A percentile compares a stretch with the other conserved stretches of the same genome.
Conservation (phyloP, 2,888 invertebrate genomes). For the Onthophagus sagittarius region DNA sequence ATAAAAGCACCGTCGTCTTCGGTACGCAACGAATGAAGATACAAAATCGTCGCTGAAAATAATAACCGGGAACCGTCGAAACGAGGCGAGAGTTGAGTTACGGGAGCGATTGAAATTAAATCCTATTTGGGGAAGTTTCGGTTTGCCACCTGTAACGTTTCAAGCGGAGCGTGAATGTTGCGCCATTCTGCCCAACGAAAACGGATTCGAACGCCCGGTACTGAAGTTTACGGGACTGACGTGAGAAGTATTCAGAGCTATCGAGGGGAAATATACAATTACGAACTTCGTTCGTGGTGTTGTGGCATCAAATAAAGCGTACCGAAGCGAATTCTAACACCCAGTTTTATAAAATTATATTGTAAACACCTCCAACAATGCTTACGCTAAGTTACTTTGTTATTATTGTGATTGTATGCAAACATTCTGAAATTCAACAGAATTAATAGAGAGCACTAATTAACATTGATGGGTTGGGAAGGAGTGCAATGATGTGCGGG, state of each 20-base stretch:
- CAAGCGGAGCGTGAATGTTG: not conserved
- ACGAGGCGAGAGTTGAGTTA: not conserved
- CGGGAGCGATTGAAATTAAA: slow-evolving; percentile 11
- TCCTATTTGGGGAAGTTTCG: slow-evolving; percentile 4
- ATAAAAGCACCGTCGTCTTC: not conserved
- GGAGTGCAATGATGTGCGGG: too few species aligned
- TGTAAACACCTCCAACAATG: not conserved
- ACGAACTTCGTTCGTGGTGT: not conserved
- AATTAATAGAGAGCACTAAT: not conserved
- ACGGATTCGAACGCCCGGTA: not conserved
- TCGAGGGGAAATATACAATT: not conserved
- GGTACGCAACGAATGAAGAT: not conserved
- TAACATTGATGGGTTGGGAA: not conserved
- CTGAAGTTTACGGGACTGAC: not conserved
- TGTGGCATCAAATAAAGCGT: not conserved
- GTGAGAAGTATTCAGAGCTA: not conserved
- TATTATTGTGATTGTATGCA: not conserved
- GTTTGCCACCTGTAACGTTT: not conserved
- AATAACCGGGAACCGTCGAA: not conserved
- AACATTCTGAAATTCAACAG: not conserved
- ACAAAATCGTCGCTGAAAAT: not conserved
- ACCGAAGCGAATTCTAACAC: not conserved
- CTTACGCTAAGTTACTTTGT: not conserved
- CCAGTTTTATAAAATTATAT: not conserved
- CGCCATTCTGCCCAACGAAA: not conserved